Conservation (phyloP, 2,888 invertebrate species). For the Heliconius aoede region DNA sequence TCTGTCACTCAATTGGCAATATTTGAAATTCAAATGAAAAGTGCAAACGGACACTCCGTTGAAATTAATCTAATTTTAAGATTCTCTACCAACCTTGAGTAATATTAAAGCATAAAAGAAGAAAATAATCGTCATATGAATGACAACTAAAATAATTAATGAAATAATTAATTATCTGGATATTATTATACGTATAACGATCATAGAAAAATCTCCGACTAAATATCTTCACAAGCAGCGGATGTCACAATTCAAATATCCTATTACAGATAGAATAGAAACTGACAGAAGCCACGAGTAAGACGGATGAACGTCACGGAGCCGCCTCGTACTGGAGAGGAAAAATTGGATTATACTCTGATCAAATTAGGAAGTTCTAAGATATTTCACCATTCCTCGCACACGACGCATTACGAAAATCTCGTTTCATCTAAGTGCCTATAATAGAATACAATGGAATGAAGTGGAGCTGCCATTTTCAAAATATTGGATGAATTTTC, state of each 20-base stretch:
- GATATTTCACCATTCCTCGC: constrained; percentile 67
- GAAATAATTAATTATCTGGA: too few relatives aligned
- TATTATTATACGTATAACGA: not conserved
- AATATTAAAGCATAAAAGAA: too few relatives aligned
- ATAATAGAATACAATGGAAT: constrained; percentile 48
- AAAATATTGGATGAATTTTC: constrained; percentile 13
- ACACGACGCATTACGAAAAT: constrained; percentile 56
- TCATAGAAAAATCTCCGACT: not conserved
- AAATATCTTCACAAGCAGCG: constrained; percentile 5
- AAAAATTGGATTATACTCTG: constrained; percentile 73
- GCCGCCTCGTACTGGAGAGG: constrained; percentile 44
- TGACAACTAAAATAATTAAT: too few relatives aligned
- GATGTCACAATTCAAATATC: constrained; percentile 14
- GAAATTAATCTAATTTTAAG: too few relatives aligned
- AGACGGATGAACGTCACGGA: constrained; percentile 39
- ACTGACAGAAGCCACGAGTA: constrained; percentile 30
- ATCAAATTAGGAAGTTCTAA: constrained; percentile 73
- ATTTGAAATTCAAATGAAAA: too few relatives aligned
- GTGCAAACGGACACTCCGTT: too few relatives aligned
- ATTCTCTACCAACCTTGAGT: too few relatives aligned
- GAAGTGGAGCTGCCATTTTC: constrained; percentile 29
- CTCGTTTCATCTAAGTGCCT: constrained; percentile 56
- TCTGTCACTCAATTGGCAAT: too few relatives aligned
- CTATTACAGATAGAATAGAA: constrained; percentile 20
- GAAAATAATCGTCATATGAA: too few relatives aligned